Evolutionary conservation across 2,888 invertebrate species (phyloP), one percentile per base, ranked within the genome.

Genomic region (Alitta virens): DNA sequence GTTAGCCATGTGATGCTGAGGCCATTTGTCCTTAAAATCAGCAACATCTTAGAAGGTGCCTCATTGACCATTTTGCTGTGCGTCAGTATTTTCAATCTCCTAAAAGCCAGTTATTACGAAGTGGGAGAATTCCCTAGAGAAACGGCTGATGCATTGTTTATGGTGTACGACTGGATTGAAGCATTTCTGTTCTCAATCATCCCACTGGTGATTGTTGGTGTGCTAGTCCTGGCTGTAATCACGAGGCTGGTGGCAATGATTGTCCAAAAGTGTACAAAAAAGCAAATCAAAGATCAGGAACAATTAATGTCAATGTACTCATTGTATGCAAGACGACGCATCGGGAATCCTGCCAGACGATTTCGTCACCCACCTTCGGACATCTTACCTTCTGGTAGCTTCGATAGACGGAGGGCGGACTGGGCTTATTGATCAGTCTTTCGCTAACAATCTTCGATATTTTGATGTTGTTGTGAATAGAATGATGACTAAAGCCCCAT

Each of bases 91-190:
- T 49, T 53, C 27, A 63, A 63, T 26, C 60, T 67, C n/a, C 61
- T 67, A 1, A 65, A 63, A 21, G 65, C 63, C 2, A 58, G 50
- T 14, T 63, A 59, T 25, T 59, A 50, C n/a, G 52, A 59, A 38
- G n/a, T 51, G 18, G 50, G 50, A 7, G 33, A 38, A 27, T 24
- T 59, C 23, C 59, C 59, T 14, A 2, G 18, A 51, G 63, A 61
- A 9, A 33, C 52, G 2, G 50, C 27, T 21, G 67, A 62, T 51
- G 12, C 43, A 14, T 51, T 66, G 38, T 40, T 65, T n/a, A 23
- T 51, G 2, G 46, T 60, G 2, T 63, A 56, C 42, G 67, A 67
- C 33, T 67, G 67, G 67, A 2, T 67, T 7, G 67, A 67, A 46
- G 56, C 56, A n/a, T n/a, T 54, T 0, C 40, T 43, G 9, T 38